Evolutionary conservation across 2,113 vertebrate species (phyloP), one percentile per base, ranked within the genome.

Genomic region (Genyomyrus donnyi): DNA sequence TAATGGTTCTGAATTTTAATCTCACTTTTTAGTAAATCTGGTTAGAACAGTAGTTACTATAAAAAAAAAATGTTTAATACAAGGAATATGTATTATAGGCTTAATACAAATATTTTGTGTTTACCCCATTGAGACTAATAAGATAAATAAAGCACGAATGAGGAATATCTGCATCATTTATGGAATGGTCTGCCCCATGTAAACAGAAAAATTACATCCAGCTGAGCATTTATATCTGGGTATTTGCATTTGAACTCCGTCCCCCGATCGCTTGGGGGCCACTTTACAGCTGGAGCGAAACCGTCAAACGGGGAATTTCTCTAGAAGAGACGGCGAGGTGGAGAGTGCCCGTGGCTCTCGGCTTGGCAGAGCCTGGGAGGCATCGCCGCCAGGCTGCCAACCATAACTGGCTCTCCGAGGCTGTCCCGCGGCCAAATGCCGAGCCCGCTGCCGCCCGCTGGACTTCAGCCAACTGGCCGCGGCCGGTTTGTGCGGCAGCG

Each of bases 361-460:
- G 85, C 50, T 87, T 52, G 85, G 85, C 49, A 56, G 31, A 31
- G 1, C 1, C 15, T 13, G 17, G 35, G 83, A 24, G 19, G 19
- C 83, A 85, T 85, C 19, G 13, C 19, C 21, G 19, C 8, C 42
- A n/a, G 49, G 27, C 85, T 87, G 85, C 85, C 85, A 87, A 53
- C 85, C 85, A 21, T 52, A 87, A 87, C 50, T 56, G 85, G 85
- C 85, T 87, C 50, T 87, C n/a, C 7, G 11, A 53, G 49, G 49
- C 27, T 39, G 85, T 35, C n/a, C 24, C 5, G 31, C 85, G 27
- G 85, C 85, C 85, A 52, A 56, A 27, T 19, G 31, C 85, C 48
- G 85, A 53, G 85, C 85, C 31, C 83, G 3, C 45, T 85, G 39
- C 45, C 39, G 6, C 83, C 42, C 19, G 45, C 42, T 80, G 74